Evolutionary conservation across 2,888 invertebrate genomes (phyloP).

Genomic region (Cephus nigrinus): DNA sequence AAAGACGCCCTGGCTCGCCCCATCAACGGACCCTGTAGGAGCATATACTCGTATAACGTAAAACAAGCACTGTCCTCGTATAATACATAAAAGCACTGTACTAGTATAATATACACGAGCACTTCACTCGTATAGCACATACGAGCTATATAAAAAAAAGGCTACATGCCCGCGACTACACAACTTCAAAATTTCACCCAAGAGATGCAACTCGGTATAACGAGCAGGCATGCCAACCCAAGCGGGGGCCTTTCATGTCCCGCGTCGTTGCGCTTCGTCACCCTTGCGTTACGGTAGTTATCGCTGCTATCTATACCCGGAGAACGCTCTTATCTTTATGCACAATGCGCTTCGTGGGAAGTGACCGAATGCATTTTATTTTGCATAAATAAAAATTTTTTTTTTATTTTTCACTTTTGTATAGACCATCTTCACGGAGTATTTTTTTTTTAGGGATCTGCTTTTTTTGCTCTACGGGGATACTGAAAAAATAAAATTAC

Average conservation of each 20-base stretch:
- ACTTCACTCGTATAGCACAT: neutral
- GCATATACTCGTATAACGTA: neutral
- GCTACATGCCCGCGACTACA: neutral
- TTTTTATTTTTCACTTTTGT: too few relatives aligned
- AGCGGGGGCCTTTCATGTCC: constrained; percentile 30
- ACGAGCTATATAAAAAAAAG: neutral
- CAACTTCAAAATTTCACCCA: neutral
- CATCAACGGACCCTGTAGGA: neutral
- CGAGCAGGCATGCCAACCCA: neutral
- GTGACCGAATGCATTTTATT: neutral
- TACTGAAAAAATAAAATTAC: neutral
- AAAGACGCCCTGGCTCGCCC: neutral
- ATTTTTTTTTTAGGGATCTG: neutral
- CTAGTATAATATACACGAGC: too few relatives aligned
- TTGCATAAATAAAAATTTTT: too few relatives aligned
- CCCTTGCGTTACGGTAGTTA: constrained; percentile 24
- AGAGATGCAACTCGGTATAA: neutral
- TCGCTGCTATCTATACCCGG: constrained; percentile 20
- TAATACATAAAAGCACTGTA: neutral
- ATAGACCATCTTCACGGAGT: too few relatives aligned
- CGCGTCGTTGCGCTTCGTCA: constrained; percentile 28
- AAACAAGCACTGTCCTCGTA: too few relatives aligned
- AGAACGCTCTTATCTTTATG: neutral
- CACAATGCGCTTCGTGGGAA: neutral
- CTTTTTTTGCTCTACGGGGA: accelerated